Conservation (phyloP, 2,888 invertebrate species). For the Philhelius pedissequus region DNA sequence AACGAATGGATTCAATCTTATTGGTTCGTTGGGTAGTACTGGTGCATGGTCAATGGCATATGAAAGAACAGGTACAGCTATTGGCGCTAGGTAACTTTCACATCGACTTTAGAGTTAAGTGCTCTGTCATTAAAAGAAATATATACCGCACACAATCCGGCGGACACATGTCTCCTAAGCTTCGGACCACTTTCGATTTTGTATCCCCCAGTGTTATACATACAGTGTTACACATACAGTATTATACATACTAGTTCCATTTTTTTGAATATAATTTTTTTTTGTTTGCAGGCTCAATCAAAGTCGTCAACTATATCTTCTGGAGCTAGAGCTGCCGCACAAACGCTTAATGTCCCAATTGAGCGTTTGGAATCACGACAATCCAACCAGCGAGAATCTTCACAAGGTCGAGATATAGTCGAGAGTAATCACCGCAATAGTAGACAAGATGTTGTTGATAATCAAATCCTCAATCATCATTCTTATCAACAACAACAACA, state of each 20-base stretch:
- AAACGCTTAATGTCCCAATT: constrained; percentile 78
- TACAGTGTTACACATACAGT: not conserved
- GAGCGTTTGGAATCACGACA: constrained; percentile 78
- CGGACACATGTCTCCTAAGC: constrained; percentile 2
- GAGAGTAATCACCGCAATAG: constrained; percentile 66
- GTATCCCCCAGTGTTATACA: not conserved
- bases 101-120: constrained; percentile 31
- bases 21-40: not conserved
- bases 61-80: constrained; percentile 46
- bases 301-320: constrained; percentile 78
- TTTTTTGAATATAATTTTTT: not conserved
- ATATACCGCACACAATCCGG: not conserved
- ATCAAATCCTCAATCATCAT: constrained; percentile 69
- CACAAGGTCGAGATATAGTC: constrained; percentile 42
- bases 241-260: not conserved
- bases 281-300: constrained; percentile 75
- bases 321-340: constrained; percentile 78
- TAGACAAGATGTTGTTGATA: constrained; percentile 67
- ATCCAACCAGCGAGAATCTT: constrained; percentile 71
- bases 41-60: constrained; percentile 52
- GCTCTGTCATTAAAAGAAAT: not conserved
- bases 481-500: constrained; percentile 69
- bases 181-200: constrained; percentile 56
- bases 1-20: constrained; percentile 6
- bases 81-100: constrained; percentile 54